Evolutionary conservation across 2,888 invertebrate genomes (phyloP).

Genomic region (Drosophila cognata): DNA sequence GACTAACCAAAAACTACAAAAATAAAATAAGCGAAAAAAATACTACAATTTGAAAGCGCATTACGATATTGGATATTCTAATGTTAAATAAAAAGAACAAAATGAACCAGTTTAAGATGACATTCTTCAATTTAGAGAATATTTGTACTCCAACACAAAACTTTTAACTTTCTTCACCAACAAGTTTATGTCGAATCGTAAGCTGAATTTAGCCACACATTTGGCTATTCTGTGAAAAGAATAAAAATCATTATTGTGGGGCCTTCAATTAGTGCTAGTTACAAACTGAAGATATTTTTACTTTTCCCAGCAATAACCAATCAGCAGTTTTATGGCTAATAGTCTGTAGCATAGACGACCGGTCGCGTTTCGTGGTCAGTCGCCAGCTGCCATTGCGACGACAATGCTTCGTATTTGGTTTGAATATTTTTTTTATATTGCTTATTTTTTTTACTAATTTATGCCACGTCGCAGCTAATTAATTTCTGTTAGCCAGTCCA

Average conservation of each 20-base stretch:
- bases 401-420: conserved; percentile 23
- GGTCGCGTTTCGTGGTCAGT: neutral
- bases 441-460: conserved; percentile 63
- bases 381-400: conserved; percentile 2
- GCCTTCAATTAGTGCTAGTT: neutral
- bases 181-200: neutral
- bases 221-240: neutral
- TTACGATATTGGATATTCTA: neutral
- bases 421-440: conserved; percentile 16
- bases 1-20: neutral
- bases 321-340: conserved; percentile 1
- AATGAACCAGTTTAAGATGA: too few species aligned
- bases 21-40: neutral
- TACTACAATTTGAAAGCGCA: neutral
- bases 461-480: conserved; percentile 77
- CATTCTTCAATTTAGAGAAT: neutral
- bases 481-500: conserved; percentile 74
- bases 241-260: neutral
- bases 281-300: neutral
- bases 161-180: neutral
- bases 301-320: neutral
- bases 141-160: neutral
- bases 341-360: neutral
- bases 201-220: neutral
- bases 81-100: neutral